Evolutionary conservation across 2,797 vertebrate genomes (phyloP).

Genomic region (Antrozous pallidus): DNA sequence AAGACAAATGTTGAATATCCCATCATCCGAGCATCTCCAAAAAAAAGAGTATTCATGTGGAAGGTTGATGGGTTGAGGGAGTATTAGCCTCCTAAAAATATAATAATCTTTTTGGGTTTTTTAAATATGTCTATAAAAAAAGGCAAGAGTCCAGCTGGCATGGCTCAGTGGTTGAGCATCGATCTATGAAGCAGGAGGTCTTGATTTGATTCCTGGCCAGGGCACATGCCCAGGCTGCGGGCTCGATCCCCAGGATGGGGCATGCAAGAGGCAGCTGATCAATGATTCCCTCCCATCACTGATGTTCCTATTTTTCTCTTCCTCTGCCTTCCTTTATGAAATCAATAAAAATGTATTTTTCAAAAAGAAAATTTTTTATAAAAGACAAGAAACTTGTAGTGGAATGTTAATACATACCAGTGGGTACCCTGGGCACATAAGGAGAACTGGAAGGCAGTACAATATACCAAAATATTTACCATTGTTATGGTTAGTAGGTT

Average conservation of each 20-base stretch:
- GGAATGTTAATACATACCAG: neutral
- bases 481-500: neutral
- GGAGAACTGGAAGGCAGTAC: neutral
- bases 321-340: too few relatives aligned
- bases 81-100: neutral
- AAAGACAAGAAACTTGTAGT: neutral
- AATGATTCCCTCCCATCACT: too few relatives aligned
- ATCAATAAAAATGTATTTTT: too few relatives aligned
- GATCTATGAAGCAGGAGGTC: too few relatives aligned
- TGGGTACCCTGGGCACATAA: neutral
- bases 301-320: too few relatives aligned
- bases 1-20: neutral
- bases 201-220: too few relatives aligned
- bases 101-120: neutral
- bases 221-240: too few relatives aligned
- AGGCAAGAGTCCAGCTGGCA: neutral
- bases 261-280: too few relatives aligned
- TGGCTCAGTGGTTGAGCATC: too few relatives aligned
- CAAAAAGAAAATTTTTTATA: neutral
- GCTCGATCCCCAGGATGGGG: too few relatives aligned
- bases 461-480: constrained; percentile 9
- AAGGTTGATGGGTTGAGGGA: constrained; percentile 33
- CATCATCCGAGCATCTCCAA: neutral
- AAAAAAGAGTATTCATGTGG: neutral
- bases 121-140: neutral